These are phyloP conservation scores for Tringa solitaria DNA, from an alignment of 2,113 vertebrate genomes.

Conservation along the genomic window DNA sequence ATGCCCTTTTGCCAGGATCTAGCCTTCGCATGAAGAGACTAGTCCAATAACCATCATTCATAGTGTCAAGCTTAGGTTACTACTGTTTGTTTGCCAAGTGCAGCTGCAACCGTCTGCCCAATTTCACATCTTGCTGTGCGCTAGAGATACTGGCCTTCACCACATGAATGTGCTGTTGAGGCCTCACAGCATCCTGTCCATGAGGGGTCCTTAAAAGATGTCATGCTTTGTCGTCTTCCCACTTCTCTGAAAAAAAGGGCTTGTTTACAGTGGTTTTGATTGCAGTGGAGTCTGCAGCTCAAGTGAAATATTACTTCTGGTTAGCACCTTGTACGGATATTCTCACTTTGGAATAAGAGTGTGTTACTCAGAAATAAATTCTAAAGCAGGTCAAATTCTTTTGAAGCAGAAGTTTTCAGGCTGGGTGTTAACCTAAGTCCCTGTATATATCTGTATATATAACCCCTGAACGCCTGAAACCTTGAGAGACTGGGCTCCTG, in stretches of 20 bases:
- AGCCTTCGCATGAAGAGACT: background rate
- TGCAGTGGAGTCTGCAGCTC: background rate
- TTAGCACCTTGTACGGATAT: background rate
- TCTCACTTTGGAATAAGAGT: background rate
- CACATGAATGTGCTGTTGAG: background rate
- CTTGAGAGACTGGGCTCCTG: background rate
- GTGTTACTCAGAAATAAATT: background rate
- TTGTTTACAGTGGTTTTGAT: background rate
- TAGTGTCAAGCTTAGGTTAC: background rate
- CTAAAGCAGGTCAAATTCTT: background rate
- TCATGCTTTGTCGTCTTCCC: background rate
- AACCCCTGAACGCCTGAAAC: background rate
- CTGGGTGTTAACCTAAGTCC: background rate
- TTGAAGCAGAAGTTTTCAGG: background rate
- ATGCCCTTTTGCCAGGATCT: conserved; percentile 38
- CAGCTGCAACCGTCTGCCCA: background rate
- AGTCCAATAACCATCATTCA: conserved; percentile 17
- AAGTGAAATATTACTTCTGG: background rate
- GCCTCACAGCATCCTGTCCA: background rate
- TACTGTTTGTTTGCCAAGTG: conserved; percentile 3
- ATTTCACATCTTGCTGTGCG: background rate
- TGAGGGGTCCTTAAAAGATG: background rate
- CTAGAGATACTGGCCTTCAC: background rate
- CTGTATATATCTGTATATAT: background rate
- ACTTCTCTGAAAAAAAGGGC: background rate